Conservation (phyloP, 2,797 vertebrate genomes). For the Rhynchotus rufescens region DNA sequence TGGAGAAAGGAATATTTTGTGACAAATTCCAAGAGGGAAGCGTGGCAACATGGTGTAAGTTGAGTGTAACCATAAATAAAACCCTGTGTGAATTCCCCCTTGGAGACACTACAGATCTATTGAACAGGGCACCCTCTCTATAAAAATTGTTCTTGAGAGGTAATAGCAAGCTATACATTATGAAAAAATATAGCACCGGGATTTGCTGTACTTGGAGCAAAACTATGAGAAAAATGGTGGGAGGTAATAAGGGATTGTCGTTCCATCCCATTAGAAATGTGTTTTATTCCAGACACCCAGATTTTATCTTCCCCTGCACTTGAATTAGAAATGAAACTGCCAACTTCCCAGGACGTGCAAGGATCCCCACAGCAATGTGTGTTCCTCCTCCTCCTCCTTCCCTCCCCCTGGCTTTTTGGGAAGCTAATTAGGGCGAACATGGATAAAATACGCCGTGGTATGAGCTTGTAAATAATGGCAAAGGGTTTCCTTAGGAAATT, state of each 20-base stretch:
- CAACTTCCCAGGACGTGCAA: slow-evolving; percentile 56
- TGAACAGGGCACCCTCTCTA: slow-evolving; percentile 76
- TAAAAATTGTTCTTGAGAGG: slow-evolving; percentile 75
- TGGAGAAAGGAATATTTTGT: slow-evolving; percentile 37
- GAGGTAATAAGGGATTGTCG: slow-evolving; percentile 75
- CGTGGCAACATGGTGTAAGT: slow-evolving; percentile 64
- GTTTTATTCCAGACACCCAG: slow-evolving; percentile 75
- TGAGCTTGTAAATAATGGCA: slow-evolving; percentile 63
- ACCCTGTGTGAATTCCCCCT: slow-evolving; percentile 73
- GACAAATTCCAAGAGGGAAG: slow-evolving; percentile 54
- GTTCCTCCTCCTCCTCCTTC: rapidly evolving
- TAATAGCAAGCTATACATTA: slow-evolving; percentile 76
- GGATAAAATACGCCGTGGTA: slow-evolving; percentile 46
- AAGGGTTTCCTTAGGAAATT: slow-evolving; percentile 65
- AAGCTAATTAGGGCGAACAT: slow-evolving; percentile 47
- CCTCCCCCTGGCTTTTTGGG: background rate
- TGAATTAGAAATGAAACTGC: slow-evolving; percentile 72
- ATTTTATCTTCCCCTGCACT: slow-evolving; percentile 71
- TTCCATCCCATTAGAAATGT: slow-evolving; percentile 75
- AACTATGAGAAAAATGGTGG: slow-evolving; percentile 73
- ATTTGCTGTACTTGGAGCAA: slow-evolving; percentile 72
- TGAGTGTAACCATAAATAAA: slow-evolving; percentile 74
- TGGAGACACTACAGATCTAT: slow-evolving; percentile 73
- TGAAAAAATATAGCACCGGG: slow-evolving; percentile 70
- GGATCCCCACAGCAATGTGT: slow-evolving; percentile 25